Conservation (phyloP, 30 jellyfish, hydroid and myxozoan species). For the Aurelia sp. region DNA sequence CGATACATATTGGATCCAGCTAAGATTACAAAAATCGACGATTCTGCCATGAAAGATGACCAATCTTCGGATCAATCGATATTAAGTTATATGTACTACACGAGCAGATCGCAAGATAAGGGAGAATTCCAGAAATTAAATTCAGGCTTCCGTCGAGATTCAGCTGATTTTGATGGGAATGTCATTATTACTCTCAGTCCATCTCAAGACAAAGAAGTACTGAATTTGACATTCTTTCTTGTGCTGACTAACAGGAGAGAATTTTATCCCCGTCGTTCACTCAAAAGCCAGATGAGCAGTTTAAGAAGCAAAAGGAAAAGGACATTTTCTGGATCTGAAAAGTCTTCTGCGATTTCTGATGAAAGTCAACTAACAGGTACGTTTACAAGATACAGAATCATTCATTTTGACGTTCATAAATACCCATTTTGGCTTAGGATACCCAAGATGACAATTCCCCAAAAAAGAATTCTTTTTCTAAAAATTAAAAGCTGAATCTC, state of each 20-base stretch:
- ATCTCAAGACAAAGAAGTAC: slow-evolving; percentile 67
- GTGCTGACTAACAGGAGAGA: slow-evolving; percentile 86
- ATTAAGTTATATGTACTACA: slow-evolving; percentile 73
- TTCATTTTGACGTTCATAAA: too few relatives aligned
- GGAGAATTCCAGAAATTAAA: slow-evolving; percentile 77
- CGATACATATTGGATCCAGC: slow-evolving; percentile 65
- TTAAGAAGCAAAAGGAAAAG: slow-evolving; percentile 73
- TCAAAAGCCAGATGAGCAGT: slow-evolving; percentile 56
- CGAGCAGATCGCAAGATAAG: slow-evolving; percentile 62
- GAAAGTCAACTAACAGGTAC: slow-evolving; percentile 28
- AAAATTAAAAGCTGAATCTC: too few relatives aligned
- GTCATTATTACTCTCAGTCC: slow-evolving; percentile 76
- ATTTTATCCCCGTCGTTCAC: slow-evolving; percentile 75
- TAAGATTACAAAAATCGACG: slow-evolving; percentile 54
- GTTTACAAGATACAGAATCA: not conserved
- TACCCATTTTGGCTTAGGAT: too few relatives aligned
- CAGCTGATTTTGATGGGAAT: slow-evolving; percentile 91
- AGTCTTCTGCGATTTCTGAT: slow-evolving; percentile 47
- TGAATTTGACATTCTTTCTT: slow-evolving; percentile 79
- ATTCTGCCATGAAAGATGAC: slow-evolving; percentile 15
- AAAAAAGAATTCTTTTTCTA: too few relatives aligned
- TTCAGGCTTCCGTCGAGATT: slow-evolving; percentile 74
- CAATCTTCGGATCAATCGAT: slow-evolving; percentile 54
- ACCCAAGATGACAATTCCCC: too few relatives aligned
- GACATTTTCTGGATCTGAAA: slow-evolving; percentile 79